Percentiles rank a stretch among this genome's conserved stretches.
phyloP scores from a whole-genome alignment of 2,888 invertebrate species.

The Torymus aiolomorphi region DNA sequence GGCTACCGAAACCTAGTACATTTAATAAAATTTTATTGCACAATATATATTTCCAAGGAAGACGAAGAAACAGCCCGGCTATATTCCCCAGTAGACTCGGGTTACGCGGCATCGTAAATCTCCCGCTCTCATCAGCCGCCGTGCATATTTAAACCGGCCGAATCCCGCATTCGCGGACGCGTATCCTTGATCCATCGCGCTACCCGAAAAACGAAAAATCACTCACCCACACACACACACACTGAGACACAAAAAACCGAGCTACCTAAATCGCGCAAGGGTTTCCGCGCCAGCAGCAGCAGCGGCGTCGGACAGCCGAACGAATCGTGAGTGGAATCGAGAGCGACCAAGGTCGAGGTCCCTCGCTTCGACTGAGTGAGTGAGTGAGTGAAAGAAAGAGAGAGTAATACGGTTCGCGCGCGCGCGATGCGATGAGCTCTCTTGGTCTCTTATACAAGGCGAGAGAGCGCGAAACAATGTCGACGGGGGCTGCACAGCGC shows the following conservation, averaged over 20 bases:
- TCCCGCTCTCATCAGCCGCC: neutral
- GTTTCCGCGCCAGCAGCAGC: too few relatives aligned
- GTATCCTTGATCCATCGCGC: neutral
- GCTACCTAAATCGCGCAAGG: too few relatives aligned
- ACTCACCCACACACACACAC: too few relatives aligned
- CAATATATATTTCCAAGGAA: neutral
- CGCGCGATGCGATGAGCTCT: constrained; percentile 17
- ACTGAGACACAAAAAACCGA: too few relatives aligned
- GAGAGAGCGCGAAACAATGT: constrained; percentile 66
- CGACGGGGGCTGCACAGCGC: constrained; percentile 63
- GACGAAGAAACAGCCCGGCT: too few relatives aligned
- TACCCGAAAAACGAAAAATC: too few relatives aligned
- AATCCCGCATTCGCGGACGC: neutral
- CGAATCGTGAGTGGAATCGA: constrained; percentile 44
- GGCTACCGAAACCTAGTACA: constrained; percentile 12
- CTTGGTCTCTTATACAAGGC: constrained; percentile 45
- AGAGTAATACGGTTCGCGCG: constrained; percentile 14
- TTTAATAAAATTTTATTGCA: constrained; percentile 30
- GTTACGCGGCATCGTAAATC: constrained; percentile 34
- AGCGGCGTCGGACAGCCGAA: constrained; percentile 3
- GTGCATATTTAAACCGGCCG: neutral
- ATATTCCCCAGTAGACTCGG: neutral
- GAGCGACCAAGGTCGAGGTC: constrained; percentile 43
- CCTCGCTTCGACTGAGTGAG: neutral
- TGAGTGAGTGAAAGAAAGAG: neutral